phyloP scores from a whole-genome alignment of 2,113 vertebrate species.

The Rousettus leschenaultii region DNA sequence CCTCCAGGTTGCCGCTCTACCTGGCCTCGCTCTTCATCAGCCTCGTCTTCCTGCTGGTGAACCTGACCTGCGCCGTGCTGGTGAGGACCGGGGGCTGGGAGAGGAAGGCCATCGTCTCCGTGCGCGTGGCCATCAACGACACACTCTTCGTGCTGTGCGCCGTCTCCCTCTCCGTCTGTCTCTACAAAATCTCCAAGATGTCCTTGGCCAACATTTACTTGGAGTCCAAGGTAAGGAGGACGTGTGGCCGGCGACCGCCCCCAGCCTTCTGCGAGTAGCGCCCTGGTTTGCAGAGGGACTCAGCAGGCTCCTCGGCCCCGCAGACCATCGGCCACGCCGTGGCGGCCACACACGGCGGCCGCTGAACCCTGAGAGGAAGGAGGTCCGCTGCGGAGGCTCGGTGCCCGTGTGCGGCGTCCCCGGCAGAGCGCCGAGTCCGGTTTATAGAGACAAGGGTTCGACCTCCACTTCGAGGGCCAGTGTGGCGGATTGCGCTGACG shows the following conservation, averaged over 20 bases:
- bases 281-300: background rate
- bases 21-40: constrained; percentile 91
- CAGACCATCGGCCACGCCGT: background rate
- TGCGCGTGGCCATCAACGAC: constrained; percentile 94
- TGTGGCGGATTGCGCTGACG: background rate
- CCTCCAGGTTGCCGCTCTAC: constrained; percentile 90
- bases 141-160: constrained; percentile 92
- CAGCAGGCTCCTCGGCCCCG: background rate
- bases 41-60: constrained; percentile 94
- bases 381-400: rapidly evolving
- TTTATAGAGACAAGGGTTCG: background rate
- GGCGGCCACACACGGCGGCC: background rate
- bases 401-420: background rate
- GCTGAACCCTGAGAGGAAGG: background rate
- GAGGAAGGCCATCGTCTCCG: constrained; percentile 88
- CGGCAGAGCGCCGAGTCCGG: background rate
- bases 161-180: constrained; percentile 92
- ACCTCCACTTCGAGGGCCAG: background rate
- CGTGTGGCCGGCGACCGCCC: background rate
- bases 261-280: background rate
- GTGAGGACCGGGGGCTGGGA: constrained; percentile 89
- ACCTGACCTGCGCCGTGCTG: constrained; percentile 93
- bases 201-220: constrained; percentile 96
- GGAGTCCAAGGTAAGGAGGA: constrained; percentile 91
- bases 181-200: constrained; percentile 98